Conservation (phyloP, 2,113 vertebrate species). For the Pollimyrus isidori region DNA sequence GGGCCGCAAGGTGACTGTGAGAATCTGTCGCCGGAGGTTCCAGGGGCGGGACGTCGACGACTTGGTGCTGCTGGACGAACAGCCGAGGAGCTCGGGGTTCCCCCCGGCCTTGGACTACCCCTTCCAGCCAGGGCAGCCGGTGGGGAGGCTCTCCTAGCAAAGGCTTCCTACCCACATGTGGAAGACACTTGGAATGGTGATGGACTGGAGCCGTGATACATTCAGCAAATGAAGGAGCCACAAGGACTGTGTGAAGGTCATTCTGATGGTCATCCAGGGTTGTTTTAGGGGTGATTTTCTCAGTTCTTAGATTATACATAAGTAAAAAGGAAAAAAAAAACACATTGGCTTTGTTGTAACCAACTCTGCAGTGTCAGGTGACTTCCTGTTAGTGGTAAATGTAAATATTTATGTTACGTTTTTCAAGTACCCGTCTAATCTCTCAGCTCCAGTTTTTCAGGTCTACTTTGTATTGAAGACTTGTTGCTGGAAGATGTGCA, state of each 20-base stretch:
- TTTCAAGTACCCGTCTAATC: not conserved
- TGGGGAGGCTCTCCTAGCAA: slow-evolving; percentile 23
- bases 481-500: not conserved
- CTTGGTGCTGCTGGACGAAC: slow-evolving; percentile 83
- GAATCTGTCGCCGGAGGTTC: slow-evolving; percentile 82
- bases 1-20: slow-evolving; percentile 88
- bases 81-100: slow-evolving; percentile 75
- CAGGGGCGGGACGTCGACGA: slow-evolving; percentile 86
- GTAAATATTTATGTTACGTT: not conserved
- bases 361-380: not conserved
- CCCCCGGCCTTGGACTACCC: slow-evolving; percentile 90
- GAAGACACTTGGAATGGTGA: not conserved
- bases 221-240: not conserved
- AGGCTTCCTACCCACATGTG: not conserved
- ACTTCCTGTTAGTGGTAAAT: not conserved
- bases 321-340: not conserved
- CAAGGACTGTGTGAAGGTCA: not conserved
- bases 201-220: not conserved
- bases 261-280: not conserved
- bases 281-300: not conserved
- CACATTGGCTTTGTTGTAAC: not conserved
- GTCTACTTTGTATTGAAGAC: not conserved
- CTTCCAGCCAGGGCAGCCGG: slow-evolving; percentile 48
- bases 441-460: not conserved
- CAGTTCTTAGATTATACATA: not conserved